Evolutionary conservation across 1,140 invertebrate genomes (phyloP), one percentile per base, ranked within the genome.

Genomic region (Orchestia grillus): DNA sequence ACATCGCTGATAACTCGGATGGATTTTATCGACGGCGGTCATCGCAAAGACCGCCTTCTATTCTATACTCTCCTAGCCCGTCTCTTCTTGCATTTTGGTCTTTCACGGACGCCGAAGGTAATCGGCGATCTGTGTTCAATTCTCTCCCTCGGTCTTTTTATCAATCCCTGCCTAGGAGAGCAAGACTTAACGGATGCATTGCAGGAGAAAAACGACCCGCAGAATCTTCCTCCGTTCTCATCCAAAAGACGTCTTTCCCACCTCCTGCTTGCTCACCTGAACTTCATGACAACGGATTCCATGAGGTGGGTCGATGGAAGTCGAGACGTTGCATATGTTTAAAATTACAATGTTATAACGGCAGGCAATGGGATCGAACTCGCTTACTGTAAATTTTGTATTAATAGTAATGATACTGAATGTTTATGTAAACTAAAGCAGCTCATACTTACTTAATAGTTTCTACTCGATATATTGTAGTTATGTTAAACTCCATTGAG

Each of bases 131-230:
- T 36, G 96, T 97, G 47, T 97, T 97, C 95, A 97, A 97, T 95
- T 97, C 96, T 40, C 95, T 97, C 1, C 96, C 96, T 23, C 96
- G 96, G 44, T 97, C 96, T 44, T 97, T 97, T 92, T 97, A 97
- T 95, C 96, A 96, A 62, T 97, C 96, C 47, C 94, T 97, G 57
- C 96, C 96, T 36, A 96, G 96, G 53, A 95, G 96, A 53, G 96
- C 96, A n/a, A 62, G 96, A 92, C 95, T 97, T 19, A 96, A 97
- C 53, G 96, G 96, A n/a, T 91, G 96, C 16, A 96, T 96, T 23
- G 96, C 96, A 15, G 92, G 92, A 23, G 96, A 97, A 44, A 97
- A 97, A 77, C 96, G 96, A 87, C 36, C 92, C 43, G 36, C 44
- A 0, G 96, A 97, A 44, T 96, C 96, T 62, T 96, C 96, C 23